These are phyloP conservation scores for Danio rerio DNA, from an alignment of 2,113 vertebrate species.

Conservation along the genomic window DNA sequence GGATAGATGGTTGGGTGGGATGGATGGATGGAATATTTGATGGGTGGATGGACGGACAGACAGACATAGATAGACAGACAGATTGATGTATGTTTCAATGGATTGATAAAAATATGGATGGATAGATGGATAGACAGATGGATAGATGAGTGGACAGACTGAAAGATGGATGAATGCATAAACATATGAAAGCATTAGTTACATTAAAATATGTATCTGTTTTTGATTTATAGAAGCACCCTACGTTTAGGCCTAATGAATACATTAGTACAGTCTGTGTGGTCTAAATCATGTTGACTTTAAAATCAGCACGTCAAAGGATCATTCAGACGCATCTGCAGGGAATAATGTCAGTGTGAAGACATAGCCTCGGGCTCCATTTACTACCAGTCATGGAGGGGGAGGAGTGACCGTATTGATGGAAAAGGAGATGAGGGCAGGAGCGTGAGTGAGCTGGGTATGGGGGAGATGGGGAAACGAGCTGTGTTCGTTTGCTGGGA, in stretches of 20 bases:
- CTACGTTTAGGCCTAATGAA: background rate
- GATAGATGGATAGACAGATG: background rate
- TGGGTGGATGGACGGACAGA: background rate
- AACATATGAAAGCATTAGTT: background rate
- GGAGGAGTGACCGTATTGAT: slow-evolving; percentile 19
- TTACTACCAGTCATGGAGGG: slow-evolving; percentile 20
- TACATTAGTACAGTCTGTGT: background rate
- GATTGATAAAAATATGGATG: background rate
- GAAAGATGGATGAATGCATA: background rate
- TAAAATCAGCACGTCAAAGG: background rate
- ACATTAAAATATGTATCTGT: too few species aligned
- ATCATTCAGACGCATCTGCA: background rate
- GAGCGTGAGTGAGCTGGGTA: background rate
- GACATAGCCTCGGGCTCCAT: slow-evolving; percentile 27
- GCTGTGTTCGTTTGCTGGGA: background rate
- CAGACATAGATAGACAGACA: background rate
- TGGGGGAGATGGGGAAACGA: background rate
- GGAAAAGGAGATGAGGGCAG: background rate
- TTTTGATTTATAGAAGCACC: too few species aligned
- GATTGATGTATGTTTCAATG: background rate
- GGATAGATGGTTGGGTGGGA: background rate
- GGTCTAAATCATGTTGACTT: background rate
- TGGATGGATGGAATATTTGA: background rate
- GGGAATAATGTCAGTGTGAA: background rate
- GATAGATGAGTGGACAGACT: background rate